Base-by-base conservation (phyloP, 2,888 invertebrate species). In the Gastrophysa polygoni region DNA sequence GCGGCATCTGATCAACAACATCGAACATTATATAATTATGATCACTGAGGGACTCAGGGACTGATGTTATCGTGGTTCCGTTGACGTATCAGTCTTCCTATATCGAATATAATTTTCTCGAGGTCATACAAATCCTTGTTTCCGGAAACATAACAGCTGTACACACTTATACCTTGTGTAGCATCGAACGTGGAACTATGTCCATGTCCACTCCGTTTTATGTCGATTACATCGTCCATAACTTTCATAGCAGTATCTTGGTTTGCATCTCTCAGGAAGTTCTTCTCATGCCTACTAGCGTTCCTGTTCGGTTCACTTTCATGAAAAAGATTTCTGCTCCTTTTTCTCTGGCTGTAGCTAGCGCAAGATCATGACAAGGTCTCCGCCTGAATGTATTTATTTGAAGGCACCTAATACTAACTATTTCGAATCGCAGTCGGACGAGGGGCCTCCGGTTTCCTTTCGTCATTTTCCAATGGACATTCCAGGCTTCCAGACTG, bases 191-290 rank as follows among this genome's bases (percentile, higher is more conserved):
- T 52, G 46, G 59, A 68, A 17, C 65, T 38, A 1, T 29, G 48
- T 0, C 67, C 67, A 2, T 50, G 10, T 0, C 66, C 67, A 14
- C 49, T 52, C 28, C 52, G 34, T 43, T 17, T 55, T 8, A 60
- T 28, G n/a, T 44, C 44, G 4, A 59, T 54, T 20, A 57, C 14
- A 10, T 8, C 14, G n/a, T 63, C 29, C 7, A 63, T 29, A 4
- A 67, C 43, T 49, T 65, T 67, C 20, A 67, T 67, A 1, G 62
- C 65, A 16, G 60, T 55, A 38, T 63, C 59, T 8, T 63, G 1
- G 6, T 57, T 38, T 8, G 49, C 46, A 44, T 65, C 60, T 3
- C 44, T 51, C 1, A 63, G 38, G 59, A 63, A 68, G 52, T 67
- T 63, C 14, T 55, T 64, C 10, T 63, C 47, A 17, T 17, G 24